Percentiles rank a stretch among this genome's conserved stretches.
Conservation (phyloP, 2,888 invertebrate genomes). For the Auanema sp. region DNA sequence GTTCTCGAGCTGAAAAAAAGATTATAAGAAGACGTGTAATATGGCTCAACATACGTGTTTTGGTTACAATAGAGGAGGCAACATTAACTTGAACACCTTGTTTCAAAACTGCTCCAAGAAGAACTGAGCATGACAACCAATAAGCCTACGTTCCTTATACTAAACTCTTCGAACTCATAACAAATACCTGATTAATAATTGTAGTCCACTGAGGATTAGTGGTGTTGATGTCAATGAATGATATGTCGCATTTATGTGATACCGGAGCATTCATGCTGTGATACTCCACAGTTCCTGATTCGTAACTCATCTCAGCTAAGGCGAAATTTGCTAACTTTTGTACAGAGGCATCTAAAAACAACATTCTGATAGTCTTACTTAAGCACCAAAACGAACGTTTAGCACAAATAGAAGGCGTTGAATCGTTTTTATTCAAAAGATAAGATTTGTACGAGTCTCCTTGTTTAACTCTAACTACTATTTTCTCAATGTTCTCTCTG, state of each 20-base stretch:
- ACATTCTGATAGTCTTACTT: no score
- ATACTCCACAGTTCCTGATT: constrained; percentile 6
- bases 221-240: constrained; percentile 10
- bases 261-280: constrained; percentile 4
- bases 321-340: background rate
- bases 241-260: constrained; percentile 6
- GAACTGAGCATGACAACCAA: constrained; percentile 30
- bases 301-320: constrained; percentile 8
- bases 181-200: constrained; percentile 14
- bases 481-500: constrained; percentile 27
- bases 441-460: constrained; percentile 11
- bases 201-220: background rate
- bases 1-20: constrained; percentile 17
- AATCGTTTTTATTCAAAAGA: constrained; percentile 28
- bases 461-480: constrained; percentile 22
- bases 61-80: background rate
- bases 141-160: constrained; percentile 20
- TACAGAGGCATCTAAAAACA: background rate
- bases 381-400: constrained; percentile 26
- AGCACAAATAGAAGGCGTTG: constrained; percentile 23
- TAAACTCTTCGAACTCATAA: background rate
- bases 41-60: background rate
- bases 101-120: constrained; percentile 26
- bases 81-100: constrained; percentile 15
- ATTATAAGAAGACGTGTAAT: background rate